A percentile compares a stretch with the other conserved stretches of the same genome.
These are phyloP conservation scores for Plestiodon gilberti DNA, from an alignment of 2,113 vertebrate species.

Conservation along the genomic window DNA sequence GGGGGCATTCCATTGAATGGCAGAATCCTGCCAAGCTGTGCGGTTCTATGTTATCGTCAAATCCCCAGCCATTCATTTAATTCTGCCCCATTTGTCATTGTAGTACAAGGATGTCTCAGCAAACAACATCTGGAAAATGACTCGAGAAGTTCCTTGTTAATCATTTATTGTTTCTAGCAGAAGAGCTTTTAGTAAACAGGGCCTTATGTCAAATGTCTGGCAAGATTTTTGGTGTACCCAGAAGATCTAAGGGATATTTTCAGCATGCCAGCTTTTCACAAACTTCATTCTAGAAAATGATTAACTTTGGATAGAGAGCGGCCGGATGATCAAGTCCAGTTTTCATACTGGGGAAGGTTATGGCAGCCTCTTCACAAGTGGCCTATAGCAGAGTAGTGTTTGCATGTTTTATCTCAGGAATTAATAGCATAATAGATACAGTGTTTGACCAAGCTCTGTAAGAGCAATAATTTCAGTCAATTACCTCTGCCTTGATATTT, in stretches of 20 bases:
- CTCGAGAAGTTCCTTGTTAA: constrained; percentile 67
- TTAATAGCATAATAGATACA: constrained; percentile 37
- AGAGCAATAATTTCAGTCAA: constrained; percentile 48
- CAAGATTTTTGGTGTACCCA: constrained; percentile 54
- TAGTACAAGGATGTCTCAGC: constrained; percentile 72
- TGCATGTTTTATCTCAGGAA: constrained; percentile 62
- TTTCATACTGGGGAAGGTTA: constrained; percentile 53
- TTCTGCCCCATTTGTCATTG: constrained; percentile 78
- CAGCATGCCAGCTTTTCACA: constrained; percentile 60
- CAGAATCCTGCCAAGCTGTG: constrained; percentile 48
- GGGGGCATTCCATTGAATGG: constrained; percentile 60
- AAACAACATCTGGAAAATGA: constrained; percentile 73
- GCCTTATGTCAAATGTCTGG: constrained; percentile 52
- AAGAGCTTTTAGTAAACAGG: constrained; percentile 63
- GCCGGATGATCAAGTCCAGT: constrained; percentile 56
- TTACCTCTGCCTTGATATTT: constrained; percentile 21
- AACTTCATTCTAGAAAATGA: constrained; percentile 53
- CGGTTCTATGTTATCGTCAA: constrained; percentile 47
- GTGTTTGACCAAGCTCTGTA: constrained; percentile 53
- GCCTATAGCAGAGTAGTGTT: constrained; percentile 65
- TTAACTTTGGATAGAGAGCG: constrained; percentile 49
- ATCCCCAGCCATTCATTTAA: constrained; percentile 60
- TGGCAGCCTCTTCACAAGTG: constrained; percentile 57
- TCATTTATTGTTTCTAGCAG: constrained; percentile 62
- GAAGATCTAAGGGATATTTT: constrained; percentile 54